A percentile compares a stretch with the other conserved stretches of the same genome.
phyloP scores from a whole-genome alignment of 2,113 vertebrate genomes.

The Abramis brama region DNA sequence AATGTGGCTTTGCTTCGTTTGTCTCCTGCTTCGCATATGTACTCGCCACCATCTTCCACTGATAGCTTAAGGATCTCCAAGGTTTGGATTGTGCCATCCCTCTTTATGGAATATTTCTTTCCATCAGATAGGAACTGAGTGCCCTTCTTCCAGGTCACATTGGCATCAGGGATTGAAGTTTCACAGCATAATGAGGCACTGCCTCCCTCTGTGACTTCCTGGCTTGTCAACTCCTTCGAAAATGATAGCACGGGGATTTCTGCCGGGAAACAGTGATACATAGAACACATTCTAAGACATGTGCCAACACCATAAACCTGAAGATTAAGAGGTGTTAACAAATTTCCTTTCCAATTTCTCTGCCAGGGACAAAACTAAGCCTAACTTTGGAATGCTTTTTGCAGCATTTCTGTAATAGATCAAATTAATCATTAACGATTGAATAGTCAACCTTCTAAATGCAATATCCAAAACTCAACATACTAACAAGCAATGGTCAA shows the following conservation, averaged over 20 bases:
- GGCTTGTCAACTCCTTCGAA: slow-evolving; percentile 76
- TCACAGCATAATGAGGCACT: slow-evolving; percentile 73
- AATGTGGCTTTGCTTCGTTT: slow-evolving; percentile 75
- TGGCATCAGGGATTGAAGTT: slow-evolving; percentile 70
- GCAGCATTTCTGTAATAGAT: background rate
- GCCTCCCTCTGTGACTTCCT: slow-evolving; percentile 69
- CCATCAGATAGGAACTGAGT: slow-evolving; percentile 69
- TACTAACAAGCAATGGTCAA: background rate
- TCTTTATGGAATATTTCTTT: slow-evolving; percentile 76
- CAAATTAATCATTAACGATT: background rate
- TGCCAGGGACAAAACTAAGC: background rate
- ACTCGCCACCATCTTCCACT: slow-evolving; percentile 77
- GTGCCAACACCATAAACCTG: slow-evolving; percentile 9
- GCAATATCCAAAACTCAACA: background rate
- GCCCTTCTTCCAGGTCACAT: slow-evolving; percentile 78
- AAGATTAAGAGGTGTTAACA: background rate
- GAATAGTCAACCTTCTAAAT: background rate
- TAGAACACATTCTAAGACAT: slow-evolving; percentile 31
- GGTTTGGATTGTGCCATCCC: slow-evolving; percentile 67
- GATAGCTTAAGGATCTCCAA: slow-evolving; percentile 73
- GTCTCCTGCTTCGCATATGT: slow-evolving; percentile 77
- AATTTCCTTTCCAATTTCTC: background rate
- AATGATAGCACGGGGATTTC: slow-evolving; percentile 71
- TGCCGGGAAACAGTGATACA: slow-evolving; percentile 59
- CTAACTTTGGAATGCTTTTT: background rate